These are phyloP conservation scores for Gari tellinella DNA, from an alignment of 2,888 invertebrate genomes.

Conservation along the genomic window DNA sequence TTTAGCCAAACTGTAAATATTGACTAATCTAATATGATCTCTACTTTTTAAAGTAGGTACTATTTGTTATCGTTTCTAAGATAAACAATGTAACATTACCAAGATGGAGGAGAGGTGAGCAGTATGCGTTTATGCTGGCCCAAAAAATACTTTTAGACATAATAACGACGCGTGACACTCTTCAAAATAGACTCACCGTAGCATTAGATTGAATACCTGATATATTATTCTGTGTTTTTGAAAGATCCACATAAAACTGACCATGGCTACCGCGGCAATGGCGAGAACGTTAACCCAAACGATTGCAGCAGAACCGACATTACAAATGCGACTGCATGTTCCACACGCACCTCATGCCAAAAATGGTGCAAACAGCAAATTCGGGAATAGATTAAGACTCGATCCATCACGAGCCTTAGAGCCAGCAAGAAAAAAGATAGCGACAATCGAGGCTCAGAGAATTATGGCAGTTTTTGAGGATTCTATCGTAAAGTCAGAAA, in stretches of 20 bases:
- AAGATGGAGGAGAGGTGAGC: not conserved
- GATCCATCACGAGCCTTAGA: constrained; percentile 83
- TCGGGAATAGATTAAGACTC: constrained; percentile 66
- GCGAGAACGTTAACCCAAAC: constrained; percentile 56
- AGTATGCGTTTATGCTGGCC: no score
- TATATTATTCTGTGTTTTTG: not conserved
- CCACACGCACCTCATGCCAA: constrained; percentile 58
- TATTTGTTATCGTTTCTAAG: constrained; percentile 36
- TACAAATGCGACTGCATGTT: constrained; percentile 73
- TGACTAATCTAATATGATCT: no score
- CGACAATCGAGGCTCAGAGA: constrained; percentile 83
- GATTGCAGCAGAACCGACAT: constrained; percentile 68
- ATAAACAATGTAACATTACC: not conserved
- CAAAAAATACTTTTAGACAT: no score
- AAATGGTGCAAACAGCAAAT: constrained; percentile 48
- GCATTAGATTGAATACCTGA: no score
- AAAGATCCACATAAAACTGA: not conserved
- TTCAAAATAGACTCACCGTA: no score
- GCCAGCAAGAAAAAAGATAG: constrained; percentile 83
- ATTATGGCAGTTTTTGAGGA: constrained; percentile 84
- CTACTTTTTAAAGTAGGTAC: no score
- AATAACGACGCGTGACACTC: no score
- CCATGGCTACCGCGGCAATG: constrained; percentile 61
- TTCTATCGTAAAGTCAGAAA: constrained; percentile 77
- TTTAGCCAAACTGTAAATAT: no score